Evolutionary conservation across 2,888 invertebrate genomes (phyloP).

Genomic region (Eristalis arbustorum): DNA sequence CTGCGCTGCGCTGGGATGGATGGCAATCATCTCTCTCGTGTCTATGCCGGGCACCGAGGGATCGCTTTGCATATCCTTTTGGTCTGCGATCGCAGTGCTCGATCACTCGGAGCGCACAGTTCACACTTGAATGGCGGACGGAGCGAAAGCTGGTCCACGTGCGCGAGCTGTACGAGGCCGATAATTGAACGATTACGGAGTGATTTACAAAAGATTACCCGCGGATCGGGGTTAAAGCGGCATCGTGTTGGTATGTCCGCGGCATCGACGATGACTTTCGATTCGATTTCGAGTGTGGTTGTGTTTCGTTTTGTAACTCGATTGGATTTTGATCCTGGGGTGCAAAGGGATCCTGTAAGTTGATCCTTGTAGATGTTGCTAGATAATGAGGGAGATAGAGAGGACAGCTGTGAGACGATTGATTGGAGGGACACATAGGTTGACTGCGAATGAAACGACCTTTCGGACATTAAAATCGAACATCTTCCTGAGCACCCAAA

Average conservation of each 20-base stretch:
- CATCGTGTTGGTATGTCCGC: constrained; percentile 45
- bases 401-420: too few species aligned
- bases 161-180: constrained; percentile 55
- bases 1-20: background rate
- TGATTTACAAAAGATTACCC: constrained; percentile 65
- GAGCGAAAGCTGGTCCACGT: constrained; percentile 45
- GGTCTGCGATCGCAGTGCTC: constrained; percentile 1
- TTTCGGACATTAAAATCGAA: too few species aligned
- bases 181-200: constrained; percentile 67
- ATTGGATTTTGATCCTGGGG: too few species aligned
- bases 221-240: constrained; percentile 61
- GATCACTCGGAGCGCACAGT: constrained; percentile 9
- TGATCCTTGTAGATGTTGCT: too few species aligned
- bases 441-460: too few species aligned
- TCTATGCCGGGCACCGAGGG: constrained; percentile 36
- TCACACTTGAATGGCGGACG: constrained; percentile 30
- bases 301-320: background rate
- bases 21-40: background rate
- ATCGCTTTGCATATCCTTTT: constrained; percentile 33
- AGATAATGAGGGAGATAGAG: too few species aligned
- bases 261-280: background rate
- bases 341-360: too few species aligned
- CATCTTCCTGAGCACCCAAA: too few species aligned
- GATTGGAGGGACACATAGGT: too few species aligned
- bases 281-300: background rate